Evolutionary conservation across 2,797 vertebrate genomes (phyloP).

Genomic region (Premnoplex brunnescens): DNA sequence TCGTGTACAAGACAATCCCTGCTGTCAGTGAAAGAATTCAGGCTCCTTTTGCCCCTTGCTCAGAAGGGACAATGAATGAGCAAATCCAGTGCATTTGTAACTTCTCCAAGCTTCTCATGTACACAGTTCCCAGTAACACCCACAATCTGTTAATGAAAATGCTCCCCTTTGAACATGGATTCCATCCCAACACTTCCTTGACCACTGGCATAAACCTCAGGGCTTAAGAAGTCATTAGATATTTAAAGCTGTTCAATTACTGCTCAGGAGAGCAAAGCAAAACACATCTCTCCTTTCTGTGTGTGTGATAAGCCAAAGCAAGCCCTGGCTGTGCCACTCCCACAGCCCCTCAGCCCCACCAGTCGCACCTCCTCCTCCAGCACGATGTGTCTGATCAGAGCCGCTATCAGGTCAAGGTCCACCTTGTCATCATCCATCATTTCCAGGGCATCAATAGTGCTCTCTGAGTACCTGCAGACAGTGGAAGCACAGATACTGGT

Average conservation of each 20-base stretch:
- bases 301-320: neutral
- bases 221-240: neutral
- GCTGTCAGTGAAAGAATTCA: neutral
- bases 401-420: constrained; percentile 89
- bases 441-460: constrained; percentile 84
- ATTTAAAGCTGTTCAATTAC: neutral
- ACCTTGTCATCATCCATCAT: constrained; percentile 94
- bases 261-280: neutral
- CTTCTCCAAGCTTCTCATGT: neutral
- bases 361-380: constrained; percentile 78
- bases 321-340: neutral
- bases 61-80: neutral
- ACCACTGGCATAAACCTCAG: neutral
- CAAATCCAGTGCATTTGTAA: neutral
- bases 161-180: neutral
- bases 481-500: neutral
- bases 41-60: neutral
- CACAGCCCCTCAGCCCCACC: neutral
- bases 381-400: constrained; percentile 89
- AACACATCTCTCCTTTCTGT: neutral
- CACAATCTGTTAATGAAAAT: neutral
- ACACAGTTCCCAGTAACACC: neutral
- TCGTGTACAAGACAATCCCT: neutral
- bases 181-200: neutral
- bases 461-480: constrained; percentile 85